A percentile compares a stretch with the other conserved stretches of the same genome.
Conservation (phyloP, 2,113 vertebrate genomes). For the Chaenogobius annularis region DNA sequence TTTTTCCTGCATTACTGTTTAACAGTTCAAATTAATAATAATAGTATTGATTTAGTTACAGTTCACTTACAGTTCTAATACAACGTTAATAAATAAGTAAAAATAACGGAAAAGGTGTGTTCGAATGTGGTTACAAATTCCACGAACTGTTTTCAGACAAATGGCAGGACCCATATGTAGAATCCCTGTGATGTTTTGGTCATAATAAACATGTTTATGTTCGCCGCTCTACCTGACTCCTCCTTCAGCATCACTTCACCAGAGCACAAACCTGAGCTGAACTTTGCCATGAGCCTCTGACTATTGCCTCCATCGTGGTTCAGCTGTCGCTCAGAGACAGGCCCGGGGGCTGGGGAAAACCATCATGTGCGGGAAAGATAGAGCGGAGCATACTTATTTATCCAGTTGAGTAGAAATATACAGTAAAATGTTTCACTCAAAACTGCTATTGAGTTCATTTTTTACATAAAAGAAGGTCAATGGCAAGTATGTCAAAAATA, state of each 20-base stretch:
- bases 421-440: background rate
- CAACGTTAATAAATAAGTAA: too few species aligned
- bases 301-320: conserved; percentile 30
- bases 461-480: background rate
- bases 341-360: too few species aligned
- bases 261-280: conserved; percentile 40
- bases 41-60: too few species aligned
- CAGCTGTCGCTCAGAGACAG: background rate
- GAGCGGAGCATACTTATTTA: background rate
- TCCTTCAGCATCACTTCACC: conserved; percentile 34
- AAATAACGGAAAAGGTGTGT: too few species aligned
- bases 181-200: too few species aligned
- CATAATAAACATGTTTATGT: background rate
- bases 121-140: too few species aligned
- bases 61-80: too few species aligned
- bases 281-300: conserved; percentile 41
- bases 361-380: conserved; percentile 4
- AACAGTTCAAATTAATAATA: too few species aligned
- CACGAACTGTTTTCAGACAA: too few species aligned
- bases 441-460: too few species aligned
- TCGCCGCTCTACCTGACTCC: conserved; percentile 4
- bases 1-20: too few species aligned
- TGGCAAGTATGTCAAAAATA: background rate
- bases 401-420: background rate
- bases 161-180: too few species aligned